These are phyloP conservation scores for Perccottus glenii DNA, from an alignment of 2,113 vertebrate genomes.

Conservation along the genomic window DNA sequence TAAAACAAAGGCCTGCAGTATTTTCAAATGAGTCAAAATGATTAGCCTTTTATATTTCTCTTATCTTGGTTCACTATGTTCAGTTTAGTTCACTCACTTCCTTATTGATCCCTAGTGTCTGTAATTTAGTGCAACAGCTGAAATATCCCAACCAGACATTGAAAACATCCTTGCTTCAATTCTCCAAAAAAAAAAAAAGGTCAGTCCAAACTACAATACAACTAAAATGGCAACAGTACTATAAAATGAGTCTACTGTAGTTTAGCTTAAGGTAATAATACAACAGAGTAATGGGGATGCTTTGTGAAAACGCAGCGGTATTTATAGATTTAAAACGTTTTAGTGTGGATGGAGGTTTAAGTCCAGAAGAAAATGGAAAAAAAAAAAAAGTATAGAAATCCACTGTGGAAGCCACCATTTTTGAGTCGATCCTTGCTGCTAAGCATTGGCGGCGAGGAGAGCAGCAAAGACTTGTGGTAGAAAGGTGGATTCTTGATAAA, in stretches of 20 bases:
- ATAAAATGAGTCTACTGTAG: no score
- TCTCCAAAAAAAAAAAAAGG: not conserved
- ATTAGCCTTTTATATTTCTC: no score
- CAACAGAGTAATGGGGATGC: not conserved
- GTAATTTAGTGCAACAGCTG: no score
- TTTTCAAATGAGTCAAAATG: no score
- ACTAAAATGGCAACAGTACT: no score
- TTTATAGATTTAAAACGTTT: not conserved
- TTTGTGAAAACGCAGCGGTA: not conserved
- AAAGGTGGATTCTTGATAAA: conserved; percentile 75
- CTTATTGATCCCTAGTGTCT: no score
- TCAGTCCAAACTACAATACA: not conserved
- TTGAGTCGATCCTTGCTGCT: conserved; percentile 29
- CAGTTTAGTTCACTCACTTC: no score
- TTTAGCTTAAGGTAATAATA: not conserved
- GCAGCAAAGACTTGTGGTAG: conserved; percentile 82
- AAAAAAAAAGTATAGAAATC: not conserved
- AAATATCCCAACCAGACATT: no score
- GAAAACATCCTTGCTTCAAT: no score
- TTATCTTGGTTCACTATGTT: no score
- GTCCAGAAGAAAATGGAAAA: conserved; percentile 11
- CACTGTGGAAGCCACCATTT: conserved; percentile 22
- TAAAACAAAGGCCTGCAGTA: no score
- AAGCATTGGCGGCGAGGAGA: conserved; percentile 51
- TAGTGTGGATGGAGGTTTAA: not conserved